phyloP scores from a whole-genome alignment of 92 coral and sea anemone species.

The Nematostella vectensis region DNA sequence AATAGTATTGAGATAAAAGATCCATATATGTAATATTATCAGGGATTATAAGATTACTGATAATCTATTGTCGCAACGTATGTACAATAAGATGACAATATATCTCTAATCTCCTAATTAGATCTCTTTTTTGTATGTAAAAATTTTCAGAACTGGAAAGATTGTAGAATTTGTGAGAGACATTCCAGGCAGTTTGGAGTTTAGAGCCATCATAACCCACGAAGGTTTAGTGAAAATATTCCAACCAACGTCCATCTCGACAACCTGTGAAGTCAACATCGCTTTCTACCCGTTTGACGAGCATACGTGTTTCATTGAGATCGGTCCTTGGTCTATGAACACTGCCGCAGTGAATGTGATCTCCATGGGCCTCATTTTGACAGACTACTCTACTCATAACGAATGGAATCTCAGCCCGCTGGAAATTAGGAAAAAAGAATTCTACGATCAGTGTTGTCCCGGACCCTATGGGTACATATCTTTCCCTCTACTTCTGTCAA shows the following conservation, averaged over 20 bases:
- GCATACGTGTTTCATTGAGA: conserved; percentile 49
- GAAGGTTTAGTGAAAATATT: conserved; percentile 41
- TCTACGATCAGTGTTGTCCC: conserved; percentile 12
- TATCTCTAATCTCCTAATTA: not conserved
- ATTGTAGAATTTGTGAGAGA: conserved; percentile 47
- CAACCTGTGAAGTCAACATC: conserved; percentile 61
- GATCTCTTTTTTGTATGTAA: not conserved
- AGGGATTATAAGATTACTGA: no score
- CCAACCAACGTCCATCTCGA: conserved; percentile 52
- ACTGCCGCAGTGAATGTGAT: conserved; percentile 21
- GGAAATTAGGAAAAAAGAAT: conserved; percentile 13
- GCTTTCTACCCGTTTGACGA: conserved; percentile 78
- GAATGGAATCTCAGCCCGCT: conserved; percentile 66
- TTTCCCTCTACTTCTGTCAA: conserved; percentile 40
- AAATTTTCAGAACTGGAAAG: conserved; percentile 45
- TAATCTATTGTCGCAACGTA: no score
- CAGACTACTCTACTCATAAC: conserved; percentile 39
- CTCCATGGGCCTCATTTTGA: conserved; percentile 35
- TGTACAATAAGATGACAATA: no score
- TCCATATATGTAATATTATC: no score
- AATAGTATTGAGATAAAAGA: no score
- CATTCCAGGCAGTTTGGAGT: conserved; percentile 45
- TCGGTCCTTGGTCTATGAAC: conserved; percentile 81
- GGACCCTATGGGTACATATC: conserved; percentile 16
- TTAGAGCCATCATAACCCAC: conserved; percentile 23